These are phyloP conservation scores for Neotoxoptera formosana DNA, from an alignment of 1,140 invertebrate genomes.

Conservation along the genomic window DNA sequence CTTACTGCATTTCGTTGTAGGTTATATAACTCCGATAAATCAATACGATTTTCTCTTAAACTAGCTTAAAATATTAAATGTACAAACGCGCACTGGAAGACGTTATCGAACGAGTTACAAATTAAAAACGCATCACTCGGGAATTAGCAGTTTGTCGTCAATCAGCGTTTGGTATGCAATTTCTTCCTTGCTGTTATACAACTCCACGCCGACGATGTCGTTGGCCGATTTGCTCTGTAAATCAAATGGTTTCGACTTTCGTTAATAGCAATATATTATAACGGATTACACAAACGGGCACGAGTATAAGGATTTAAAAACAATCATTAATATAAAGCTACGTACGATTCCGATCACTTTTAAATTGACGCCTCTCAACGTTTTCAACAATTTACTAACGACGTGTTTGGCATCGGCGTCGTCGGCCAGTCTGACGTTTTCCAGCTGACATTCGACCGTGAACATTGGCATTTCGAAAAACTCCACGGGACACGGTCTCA, in stretches of 20 bases:
- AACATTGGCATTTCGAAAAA: conserved; percentile 24
- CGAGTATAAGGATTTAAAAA: not conserved
- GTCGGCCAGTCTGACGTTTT: not conserved
- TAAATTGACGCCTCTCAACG: not conserved
- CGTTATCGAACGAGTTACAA: not conserved
- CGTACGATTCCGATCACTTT: not conserved
- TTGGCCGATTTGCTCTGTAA: not conserved
- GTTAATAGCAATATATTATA: not conserved
- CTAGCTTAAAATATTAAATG: not conserved
- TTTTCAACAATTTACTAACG: not conserved
- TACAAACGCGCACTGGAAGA: not conserved
- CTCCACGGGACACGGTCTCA: not conserved
- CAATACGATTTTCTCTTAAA: not conserved
- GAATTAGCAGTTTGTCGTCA: not conserved
- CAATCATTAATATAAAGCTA: not conserved
- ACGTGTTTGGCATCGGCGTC: not conserved
- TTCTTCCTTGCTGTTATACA: not conserved
- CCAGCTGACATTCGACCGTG: not conserved
- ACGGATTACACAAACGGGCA: not conserved
- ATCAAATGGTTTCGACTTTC: conserved; percentile 1
- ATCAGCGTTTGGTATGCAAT: conserved; percentile 33
- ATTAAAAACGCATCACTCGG: not conserved
- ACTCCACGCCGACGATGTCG: not conserved
- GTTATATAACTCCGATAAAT: not conserved
- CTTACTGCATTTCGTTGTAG: too few relatives aligned